Evolutionary conservation across 2,113 vertebrate genomes (phyloP).

Genomic region (Lophura nycthemera): DNA sequence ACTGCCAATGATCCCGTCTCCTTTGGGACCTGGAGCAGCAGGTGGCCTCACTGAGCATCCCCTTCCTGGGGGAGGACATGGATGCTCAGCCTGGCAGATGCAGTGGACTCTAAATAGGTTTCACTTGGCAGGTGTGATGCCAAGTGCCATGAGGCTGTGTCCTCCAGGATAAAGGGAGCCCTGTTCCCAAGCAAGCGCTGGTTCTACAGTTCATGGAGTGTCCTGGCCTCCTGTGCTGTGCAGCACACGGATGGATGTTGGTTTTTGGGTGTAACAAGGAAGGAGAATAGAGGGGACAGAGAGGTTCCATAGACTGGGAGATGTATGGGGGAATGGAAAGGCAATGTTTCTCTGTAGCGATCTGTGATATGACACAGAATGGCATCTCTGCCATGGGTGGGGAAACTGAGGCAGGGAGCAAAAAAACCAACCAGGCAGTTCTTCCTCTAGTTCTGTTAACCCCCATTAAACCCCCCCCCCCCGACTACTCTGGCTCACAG

Average conservation of each 20-base stretch:
- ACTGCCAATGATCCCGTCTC: fast-evolving
- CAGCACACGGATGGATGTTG: background rate
- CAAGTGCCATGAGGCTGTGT: background rate
- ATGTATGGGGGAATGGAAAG: background rate
- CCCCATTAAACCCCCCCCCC: fast-evolving
- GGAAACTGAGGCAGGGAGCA: conserved; percentile 18
- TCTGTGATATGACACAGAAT: background rate
- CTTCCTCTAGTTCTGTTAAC: background rate
- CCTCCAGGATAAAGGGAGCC: background rate
- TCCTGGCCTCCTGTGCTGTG: background rate
- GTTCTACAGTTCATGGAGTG: background rate
- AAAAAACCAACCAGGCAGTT: background rate
- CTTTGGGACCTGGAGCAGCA: background rate
- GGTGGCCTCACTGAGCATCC: background rate
- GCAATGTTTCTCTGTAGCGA: background rate
- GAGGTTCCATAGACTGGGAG: background rate
- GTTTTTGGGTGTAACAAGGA: background rate
- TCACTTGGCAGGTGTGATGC: background rate
- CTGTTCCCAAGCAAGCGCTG: fast-evolving
- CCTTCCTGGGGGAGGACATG: background rate
- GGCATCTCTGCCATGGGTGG: fast-evolving
- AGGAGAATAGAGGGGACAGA: too few relatives aligned
- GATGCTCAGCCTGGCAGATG: background rate
- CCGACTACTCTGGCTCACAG: background rate
- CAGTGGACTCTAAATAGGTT: background rate